A percentile compares a stretch with the other conserved stretches of the same genome.
phyloP scores from a whole-genome alignment of 1,140 invertebrate species.

The Drosophila obscura region DNA sequence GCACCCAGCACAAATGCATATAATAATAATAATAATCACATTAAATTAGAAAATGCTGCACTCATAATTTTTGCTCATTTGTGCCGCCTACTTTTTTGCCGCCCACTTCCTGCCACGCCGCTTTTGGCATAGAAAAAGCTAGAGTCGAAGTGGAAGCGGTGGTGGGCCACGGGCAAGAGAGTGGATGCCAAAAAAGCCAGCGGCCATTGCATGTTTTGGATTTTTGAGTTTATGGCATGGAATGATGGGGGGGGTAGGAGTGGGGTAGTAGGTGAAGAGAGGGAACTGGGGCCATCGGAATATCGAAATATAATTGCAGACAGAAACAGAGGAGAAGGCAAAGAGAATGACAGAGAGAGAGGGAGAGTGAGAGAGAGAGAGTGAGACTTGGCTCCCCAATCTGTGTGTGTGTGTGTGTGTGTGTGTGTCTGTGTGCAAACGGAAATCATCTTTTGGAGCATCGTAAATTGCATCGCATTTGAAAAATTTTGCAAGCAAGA shows the following conservation, averaged over 20 bases:
- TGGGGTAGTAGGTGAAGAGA: too few species aligned
- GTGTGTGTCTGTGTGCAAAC: neutral
- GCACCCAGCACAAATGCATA: conserved; percentile 10
- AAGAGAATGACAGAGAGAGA: too few species aligned
- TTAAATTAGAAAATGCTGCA: conserved; percentile 53
- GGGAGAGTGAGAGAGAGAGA: too few species aligned
- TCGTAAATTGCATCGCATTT: conserved; percentile 45
- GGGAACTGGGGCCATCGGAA: too few species aligned
- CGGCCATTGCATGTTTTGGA: conserved; percentile 8
- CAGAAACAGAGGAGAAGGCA: too few species aligned
- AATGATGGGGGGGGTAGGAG: neutral
- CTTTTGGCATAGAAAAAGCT: conserved; percentile 34
- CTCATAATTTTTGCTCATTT: conserved; percentile 51
- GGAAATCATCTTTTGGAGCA: conserved; percentile 53
- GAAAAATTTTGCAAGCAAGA: too few species aligned
- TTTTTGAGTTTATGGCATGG: too few species aligned
- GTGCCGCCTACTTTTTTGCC: conserved; percentile 2
- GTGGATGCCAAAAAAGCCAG: conserved; percentile 44
- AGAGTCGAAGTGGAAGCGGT: neutral
- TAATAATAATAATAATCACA: conserved; percentile 33
- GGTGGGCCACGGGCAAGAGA: neutral
- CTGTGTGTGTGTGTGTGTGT: too few species aligned
- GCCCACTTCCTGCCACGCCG: conserved; percentile 27
- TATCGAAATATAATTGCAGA: too few species aligned
- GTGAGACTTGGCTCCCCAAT: too few species aligned